Evolutionary conservation across 2,113 vertebrate species (phyloP).

Genomic region (Syngnathus floridae): DNA sequence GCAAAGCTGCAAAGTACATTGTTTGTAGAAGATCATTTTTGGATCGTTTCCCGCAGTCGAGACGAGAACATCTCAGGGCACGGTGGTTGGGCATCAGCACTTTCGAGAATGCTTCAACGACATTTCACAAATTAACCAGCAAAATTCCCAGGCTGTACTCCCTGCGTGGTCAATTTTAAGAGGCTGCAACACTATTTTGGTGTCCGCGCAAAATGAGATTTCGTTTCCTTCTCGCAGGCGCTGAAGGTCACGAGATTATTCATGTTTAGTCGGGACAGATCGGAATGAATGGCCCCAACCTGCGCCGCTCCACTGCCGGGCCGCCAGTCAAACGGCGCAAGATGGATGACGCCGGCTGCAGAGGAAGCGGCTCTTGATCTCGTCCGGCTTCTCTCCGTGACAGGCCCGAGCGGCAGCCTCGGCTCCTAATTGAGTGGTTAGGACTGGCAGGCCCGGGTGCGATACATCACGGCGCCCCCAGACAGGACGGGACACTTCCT

Average conservation of each 20-base stretch:
- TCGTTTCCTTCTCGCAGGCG: slow-evolving; percentile 8
- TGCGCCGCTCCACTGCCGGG: slow-evolving; percentile 25
- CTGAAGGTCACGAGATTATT: slow-evolving; percentile 65
- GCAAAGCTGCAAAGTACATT: background rate
- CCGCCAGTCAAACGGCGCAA: slow-evolving; percentile 12
- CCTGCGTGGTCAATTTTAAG: background rate
- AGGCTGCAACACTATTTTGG: background rate
- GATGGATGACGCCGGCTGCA: slow-evolving; percentile 51
- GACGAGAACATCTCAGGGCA: background rate
- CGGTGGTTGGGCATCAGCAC: background rate
- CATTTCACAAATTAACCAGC: background rate
- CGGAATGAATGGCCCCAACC: slow-evolving; percentile 57
- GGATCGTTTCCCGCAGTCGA: background rate
- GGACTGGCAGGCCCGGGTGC: slow-evolving; percentile 11
- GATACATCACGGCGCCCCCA: slow-evolving; percentile 21
- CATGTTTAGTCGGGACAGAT: slow-evolving; percentile 59
- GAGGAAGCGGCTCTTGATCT: slow-evolving; percentile 30
- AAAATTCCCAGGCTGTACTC: background rate
- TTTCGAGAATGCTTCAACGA: background rate
- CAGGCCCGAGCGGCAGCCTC: slow-evolving; percentile 10
- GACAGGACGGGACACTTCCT: slow-evolving; percentile 1
- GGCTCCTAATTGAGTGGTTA: slow-evolving; percentile 40
- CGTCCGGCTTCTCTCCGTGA: slow-evolving; percentile 24
- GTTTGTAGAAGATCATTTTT: background rate
- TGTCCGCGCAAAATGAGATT: slow-evolving; percentile 1